Conservation (phyloP, 2,113 vertebrate species). For the Ictidomys tridecemlineatus region DNA sequence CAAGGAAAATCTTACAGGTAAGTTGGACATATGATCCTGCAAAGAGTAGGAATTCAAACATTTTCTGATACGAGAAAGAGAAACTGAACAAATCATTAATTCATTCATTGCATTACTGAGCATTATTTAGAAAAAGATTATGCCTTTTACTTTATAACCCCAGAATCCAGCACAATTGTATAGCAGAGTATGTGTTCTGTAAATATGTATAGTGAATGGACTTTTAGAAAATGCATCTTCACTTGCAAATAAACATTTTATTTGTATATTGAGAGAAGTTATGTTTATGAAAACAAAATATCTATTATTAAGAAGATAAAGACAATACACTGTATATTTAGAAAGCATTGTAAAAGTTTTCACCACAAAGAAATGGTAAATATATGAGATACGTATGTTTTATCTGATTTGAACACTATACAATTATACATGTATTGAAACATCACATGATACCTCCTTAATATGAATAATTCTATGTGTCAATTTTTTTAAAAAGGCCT, state of each 20-base stretch:
- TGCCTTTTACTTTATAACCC: not conserved
- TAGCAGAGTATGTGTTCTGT: not conserved
- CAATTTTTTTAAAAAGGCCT: too few species aligned
- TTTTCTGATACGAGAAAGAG: slow-evolving; percentile 2
- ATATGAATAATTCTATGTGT: too few species aligned
- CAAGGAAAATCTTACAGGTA: not conserved
- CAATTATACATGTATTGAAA: too few species aligned
- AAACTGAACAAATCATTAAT: not conserved
- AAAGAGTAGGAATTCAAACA: not conserved
- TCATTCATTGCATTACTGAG: not conserved
- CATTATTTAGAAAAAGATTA: not conserved
- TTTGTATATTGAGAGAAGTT: not conserved
- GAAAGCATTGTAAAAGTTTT: too few species aligned
- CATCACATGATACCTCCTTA: too few species aligned
- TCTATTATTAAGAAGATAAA: not conserved
- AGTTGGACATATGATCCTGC: not conserved
- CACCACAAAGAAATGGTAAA: too few species aligned
- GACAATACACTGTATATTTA: too few species aligned
- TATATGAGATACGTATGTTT: too few species aligned
- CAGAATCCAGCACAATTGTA: not conserved
- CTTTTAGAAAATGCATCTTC: not conserved
- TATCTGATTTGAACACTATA: too few species aligned
- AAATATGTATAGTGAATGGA: not conserved
- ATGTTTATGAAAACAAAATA: slow-evolving; percentile 8
- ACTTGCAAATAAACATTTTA: slow-evolving; percentile 19